Conservation (phyloP, 2,888 invertebrate genomes). For the Alloscopus bannaensis region DNA sequence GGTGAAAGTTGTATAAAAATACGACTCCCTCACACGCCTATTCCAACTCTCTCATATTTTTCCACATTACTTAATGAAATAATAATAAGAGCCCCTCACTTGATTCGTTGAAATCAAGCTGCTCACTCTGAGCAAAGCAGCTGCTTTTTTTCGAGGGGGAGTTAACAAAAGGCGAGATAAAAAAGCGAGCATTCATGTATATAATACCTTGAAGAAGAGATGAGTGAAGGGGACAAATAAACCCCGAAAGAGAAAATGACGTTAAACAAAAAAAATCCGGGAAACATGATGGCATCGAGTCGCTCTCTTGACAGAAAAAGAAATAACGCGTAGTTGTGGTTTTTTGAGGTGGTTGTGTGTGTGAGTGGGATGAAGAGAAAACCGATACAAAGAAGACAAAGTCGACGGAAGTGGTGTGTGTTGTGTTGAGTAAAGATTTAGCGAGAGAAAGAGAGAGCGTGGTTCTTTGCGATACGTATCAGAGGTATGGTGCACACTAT, state of each 20-base stretch:
- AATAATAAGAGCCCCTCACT: neutral
- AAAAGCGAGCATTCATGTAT: conserved; percentile 4
- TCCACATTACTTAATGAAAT: conserved; percentile 33
- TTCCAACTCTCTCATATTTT: conserved; percentile 26
- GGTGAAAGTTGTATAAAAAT: conserved; percentile 12
- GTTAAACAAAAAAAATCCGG: conserved; percentile 25
- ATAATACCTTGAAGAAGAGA: neutral
- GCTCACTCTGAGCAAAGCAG: neutral
- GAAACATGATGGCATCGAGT: conserved; percentile 8
- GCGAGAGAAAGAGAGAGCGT: conserved; percentile 1
- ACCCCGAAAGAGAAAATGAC: conserved; percentile 16
- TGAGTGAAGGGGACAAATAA: conserved; percentile 17
- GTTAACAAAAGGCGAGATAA: conserved; percentile 34
- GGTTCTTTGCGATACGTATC: conserved; percentile 25
- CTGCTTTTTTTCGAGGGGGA: neutral
- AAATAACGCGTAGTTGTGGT: neutral
- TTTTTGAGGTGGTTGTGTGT: neutral
- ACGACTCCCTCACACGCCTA: conserved; percentile 16
- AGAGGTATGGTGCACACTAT: conserved; percentile 3
- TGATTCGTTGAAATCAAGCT: neutral
- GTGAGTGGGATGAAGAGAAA: neutral
- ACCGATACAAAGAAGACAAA: conserved; percentile 13
- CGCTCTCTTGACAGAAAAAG: neutral
- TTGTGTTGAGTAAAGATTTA: neutral
- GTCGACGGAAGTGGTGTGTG: neutral